Evolutionary conservation across 2,113 vertebrate genomes (phyloP).

Genomic region (Anser brachyrhynchus): DNA sequence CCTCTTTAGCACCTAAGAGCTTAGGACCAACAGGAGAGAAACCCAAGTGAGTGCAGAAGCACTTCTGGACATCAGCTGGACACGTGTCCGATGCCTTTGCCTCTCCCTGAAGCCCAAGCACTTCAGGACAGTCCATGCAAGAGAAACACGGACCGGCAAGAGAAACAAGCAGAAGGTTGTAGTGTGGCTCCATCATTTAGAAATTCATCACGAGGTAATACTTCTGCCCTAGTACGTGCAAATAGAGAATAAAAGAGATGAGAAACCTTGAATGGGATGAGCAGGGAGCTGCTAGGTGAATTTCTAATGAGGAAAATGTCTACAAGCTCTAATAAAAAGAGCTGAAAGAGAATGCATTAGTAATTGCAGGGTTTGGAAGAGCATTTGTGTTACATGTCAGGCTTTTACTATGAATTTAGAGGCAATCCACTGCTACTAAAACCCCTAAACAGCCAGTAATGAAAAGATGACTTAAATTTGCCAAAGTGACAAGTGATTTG

Average conservation of each 20-base stretch:
- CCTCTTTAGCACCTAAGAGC: background rate
- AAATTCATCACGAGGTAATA: constrained; percentile 47
- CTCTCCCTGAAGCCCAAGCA: background rate
- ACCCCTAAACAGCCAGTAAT: constrained; percentile 49
- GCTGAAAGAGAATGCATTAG: constrained; percentile 60
- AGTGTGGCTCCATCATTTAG: background rate
- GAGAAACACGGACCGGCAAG: background rate
- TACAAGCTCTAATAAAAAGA: constrained; percentile 51
- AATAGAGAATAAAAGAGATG: constrained; percentile 41
- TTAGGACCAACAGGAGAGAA: background rate
- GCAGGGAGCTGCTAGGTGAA: constrained; percentile 47
- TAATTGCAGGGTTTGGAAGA: constrained; percentile 58
- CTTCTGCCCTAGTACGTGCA: background rate
- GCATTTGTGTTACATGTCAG: constrained; percentile 55
- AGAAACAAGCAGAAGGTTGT: background rate
- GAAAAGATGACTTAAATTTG: constrained; percentile 58
- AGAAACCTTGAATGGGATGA: constrained; percentile 60
- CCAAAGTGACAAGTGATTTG: constrained; percentile 29
- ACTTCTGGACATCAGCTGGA: background rate
- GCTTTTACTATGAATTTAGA: constrained; percentile 31
- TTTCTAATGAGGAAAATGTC: constrained; percentile 57
- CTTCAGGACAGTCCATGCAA: background rate
- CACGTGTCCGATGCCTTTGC: rapidly evolving
- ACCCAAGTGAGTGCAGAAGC: background rate
- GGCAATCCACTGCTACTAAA: constrained; percentile 51